A percentile compares a stretch with the other conserved stretches of the same genome.
These are phyloP conservation scores for Chaetops frenatus DNA, from an alignment of 2,113 vertebrate genomes.

Conservation along the genomic window DNA sequence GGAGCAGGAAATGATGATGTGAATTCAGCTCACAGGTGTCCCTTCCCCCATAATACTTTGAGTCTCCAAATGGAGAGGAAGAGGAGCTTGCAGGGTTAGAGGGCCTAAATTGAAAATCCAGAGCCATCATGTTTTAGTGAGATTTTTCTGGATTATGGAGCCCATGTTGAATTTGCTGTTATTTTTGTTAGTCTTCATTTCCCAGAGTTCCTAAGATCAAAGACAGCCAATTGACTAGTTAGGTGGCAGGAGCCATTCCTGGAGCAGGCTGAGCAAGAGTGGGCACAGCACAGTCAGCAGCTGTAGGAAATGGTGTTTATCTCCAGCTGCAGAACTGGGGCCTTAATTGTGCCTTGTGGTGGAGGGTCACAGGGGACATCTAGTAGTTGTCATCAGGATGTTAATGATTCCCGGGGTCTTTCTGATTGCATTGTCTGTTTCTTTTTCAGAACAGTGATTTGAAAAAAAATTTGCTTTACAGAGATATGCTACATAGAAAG, in stretches of 20 bases:
- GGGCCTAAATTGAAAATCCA: background rate
- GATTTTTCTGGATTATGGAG: background rate
- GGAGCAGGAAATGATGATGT: background rate
- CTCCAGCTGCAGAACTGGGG: background rate
- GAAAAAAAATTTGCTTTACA: background rate
- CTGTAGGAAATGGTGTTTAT: background rate
- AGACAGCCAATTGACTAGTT: background rate
- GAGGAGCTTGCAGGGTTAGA: background rate
- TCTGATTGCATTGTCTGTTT: background rate
- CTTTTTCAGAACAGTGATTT: background rate
- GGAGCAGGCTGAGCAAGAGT: background rate
- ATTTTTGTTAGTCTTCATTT: background rate
- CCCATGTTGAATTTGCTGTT: background rate
- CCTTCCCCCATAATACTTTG: background rate
- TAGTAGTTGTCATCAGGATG: background rate
- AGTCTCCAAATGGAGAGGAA: background rate
- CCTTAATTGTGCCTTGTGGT: background rate
- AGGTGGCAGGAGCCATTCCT: background rate
- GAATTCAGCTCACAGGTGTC: background rate
- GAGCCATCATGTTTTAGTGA: background rate
- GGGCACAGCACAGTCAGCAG: background rate
- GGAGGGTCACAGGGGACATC: background rate
- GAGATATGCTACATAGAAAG: background rate
- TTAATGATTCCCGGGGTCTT: background rate
- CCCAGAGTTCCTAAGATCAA: background rate